Percentiles rank a stretch among this genome's conserved stretches.
These are phyloP conservation scores for Megathymus violae DNA, from an alignment of 1,140 invertebrate species.

Conservation along the genomic window DNA sequence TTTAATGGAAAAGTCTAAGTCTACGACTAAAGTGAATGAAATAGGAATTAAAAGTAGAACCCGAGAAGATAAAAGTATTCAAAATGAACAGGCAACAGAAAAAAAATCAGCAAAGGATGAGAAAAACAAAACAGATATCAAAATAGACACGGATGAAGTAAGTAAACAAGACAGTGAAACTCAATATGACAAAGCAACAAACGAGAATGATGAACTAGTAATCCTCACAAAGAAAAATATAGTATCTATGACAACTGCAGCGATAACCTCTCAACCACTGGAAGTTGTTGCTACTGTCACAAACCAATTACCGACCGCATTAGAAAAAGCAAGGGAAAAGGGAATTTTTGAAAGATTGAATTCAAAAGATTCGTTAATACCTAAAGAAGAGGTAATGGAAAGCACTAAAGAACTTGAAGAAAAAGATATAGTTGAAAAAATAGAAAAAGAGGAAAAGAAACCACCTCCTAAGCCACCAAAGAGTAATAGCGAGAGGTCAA, in stretches of 20 bases:
- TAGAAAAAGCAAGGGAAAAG: conserved; percentile 82
- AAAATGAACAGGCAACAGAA: conserved; percentile 39
- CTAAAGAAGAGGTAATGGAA: conserved; percentile 60
- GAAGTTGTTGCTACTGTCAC: conserved; percentile 81
- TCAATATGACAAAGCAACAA: conserved; percentile 74
- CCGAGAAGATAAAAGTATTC: conserved; percentile 31
- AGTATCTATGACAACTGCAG: conserved; percentile 83
- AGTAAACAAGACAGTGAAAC: conserved; percentile 76
- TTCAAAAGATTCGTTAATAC: conserved; percentile 77
- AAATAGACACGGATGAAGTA: conserved; percentile 55
- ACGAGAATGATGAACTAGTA: conserved; percentile 75
- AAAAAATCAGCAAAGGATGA: conserved; percentile 45
- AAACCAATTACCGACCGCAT: conserved; percentile 75
- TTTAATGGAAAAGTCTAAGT: conserved; percentile 63
- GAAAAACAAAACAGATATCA: conserved; percentile 42
- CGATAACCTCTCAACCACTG: conserved; percentile 81
- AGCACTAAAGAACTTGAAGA: conserved; percentile 40
- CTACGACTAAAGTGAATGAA: conserved; percentile 63
- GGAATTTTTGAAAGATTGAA: conserved; percentile 76
- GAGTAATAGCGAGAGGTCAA: conserved; percentile 44
- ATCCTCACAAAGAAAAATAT: conserved; percentile 80
- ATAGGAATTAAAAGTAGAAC: conserved; percentile 44
- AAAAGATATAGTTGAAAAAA: conserved; percentile 40
- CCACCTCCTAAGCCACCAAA: conserved; percentile 61
- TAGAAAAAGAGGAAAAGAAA: conserved; percentile 58